phyloP scores from a whole-genome alignment of 1,140 invertebrate species.

The Prorops nasuta region DNA sequence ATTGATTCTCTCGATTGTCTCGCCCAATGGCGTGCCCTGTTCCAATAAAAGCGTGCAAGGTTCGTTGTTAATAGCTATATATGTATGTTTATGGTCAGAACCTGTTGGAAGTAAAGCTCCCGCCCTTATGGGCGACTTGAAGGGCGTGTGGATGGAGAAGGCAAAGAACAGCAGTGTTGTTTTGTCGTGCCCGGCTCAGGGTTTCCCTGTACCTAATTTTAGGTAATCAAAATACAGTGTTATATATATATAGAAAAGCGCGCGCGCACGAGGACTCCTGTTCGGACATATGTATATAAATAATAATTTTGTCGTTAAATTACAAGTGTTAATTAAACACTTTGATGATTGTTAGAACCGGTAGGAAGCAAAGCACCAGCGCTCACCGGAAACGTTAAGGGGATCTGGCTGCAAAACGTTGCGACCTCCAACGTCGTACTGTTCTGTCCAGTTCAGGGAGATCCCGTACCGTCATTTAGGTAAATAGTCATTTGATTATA shows the following conservation, averaged over 20 bases:
- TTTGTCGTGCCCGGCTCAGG: constrained; percentile 66
- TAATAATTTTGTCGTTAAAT: not conserved
- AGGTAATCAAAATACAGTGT: constrained; percentile 57
- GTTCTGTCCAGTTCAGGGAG: constrained; percentile 48
- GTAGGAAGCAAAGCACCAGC: constrained; percentile 59
- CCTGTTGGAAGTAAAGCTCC: constrained; percentile 38
- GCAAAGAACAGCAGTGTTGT: constrained; percentile 53
- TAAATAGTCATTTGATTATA: constrained; percentile 26
- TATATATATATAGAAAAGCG: not conserved
- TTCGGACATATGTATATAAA: too few species aligned
- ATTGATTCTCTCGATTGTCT: not conserved
- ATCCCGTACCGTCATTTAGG: constrained; percentile 49
- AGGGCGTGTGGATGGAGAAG: constrained; percentile 31
- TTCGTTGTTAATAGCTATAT: too few species aligned
- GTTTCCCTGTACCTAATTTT: constrained; percentile 66
- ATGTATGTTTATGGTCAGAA: constrained; percentile 12
- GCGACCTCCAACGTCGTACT: constrained; percentile 35
- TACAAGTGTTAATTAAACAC: not conserved
- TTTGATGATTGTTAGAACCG: constrained; percentile 49
- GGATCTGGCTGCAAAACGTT: constrained; percentile 48
- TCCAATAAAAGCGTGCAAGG: too few species aligned
- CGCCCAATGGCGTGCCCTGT: too few species aligned
- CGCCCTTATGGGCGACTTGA: constrained; percentile 33
- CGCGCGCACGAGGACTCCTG: not conserved
- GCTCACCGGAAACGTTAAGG: constrained; percentile 52